Evolutionary conservation across 2,888 invertebrate species (phyloP).

Genomic region (Agriopis leucophaearia): DNA sequence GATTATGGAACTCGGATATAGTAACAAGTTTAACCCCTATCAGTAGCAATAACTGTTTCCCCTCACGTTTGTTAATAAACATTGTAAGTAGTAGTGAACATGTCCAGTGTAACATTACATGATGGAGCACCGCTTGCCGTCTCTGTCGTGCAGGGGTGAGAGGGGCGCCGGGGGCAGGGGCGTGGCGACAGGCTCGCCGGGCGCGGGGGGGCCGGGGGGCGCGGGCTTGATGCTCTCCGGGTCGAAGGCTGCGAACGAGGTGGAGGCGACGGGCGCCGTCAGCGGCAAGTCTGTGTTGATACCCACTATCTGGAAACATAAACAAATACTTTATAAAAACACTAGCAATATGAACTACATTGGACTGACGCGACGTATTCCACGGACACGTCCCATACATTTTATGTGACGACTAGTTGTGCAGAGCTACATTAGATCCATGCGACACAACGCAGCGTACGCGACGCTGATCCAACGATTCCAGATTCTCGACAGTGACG

Average conservation of each 20-base stretch:
- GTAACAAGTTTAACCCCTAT: not conserved
- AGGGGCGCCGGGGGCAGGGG: conserved; percentile 52
- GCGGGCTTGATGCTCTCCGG: conserved; percentile 69
- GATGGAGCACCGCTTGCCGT: conserved; percentile 61
- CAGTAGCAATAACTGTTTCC: conserved; percentile 2
- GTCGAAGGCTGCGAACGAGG: conserved; percentile 58
- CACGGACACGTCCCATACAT: no score
- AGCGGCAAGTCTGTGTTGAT: conserved; percentile 80
- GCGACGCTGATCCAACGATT: no score
- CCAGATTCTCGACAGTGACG: no score
- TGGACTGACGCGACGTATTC: no score
- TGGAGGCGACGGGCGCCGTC: conserved; percentile 64
- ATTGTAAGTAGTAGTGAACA: not conserved
- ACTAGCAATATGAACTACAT: no score
- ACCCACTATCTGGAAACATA: conserved; percentile 70
- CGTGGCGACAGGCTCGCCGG: conserved; percentile 48
- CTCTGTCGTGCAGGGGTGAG: conserved; percentile 40
- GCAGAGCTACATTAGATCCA: no score
- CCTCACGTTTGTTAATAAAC: not conserved
- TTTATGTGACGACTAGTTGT: no score
- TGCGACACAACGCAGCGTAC: no score
- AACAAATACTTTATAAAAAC: not conserved
- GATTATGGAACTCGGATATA: not conserved
- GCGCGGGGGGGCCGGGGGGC: conserved; percentile 34
- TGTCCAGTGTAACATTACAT: conserved; percentile 58